These are phyloP conservation scores for Mystacides longicornis DNA, from an alignment of 2,888 invertebrate genomes.

Conservation along the genomic window DNA sequence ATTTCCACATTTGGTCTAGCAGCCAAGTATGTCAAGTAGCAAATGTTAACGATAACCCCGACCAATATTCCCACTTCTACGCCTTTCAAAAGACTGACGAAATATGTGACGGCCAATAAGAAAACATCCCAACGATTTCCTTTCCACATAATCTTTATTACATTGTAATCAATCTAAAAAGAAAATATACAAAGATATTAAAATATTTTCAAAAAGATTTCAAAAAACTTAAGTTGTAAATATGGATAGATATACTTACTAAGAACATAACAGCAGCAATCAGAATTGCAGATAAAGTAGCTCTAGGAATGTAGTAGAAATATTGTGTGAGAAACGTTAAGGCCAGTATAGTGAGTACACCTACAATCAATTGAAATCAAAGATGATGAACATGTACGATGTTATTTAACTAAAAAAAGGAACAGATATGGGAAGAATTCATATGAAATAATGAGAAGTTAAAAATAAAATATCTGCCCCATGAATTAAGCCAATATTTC, in stretches of 20 bases:
- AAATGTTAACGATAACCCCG: slow-evolving; percentile 59
- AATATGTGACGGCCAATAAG: slow-evolving; percentile 60
- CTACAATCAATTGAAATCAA: too few relatives aligned
- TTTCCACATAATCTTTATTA: slow-evolving; percentile 47
- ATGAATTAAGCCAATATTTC: too few relatives aligned
- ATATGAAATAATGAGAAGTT: too few relatives aligned
- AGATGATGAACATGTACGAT: too few relatives aligned
- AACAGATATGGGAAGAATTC: too few relatives aligned
- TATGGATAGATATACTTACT: slow-evolving; percentile 39
- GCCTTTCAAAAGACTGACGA: slow-evolving; percentile 58
- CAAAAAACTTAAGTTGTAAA: background rate
- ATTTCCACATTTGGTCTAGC: slow-evolving; percentile 53
- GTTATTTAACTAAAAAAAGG: too few relatives aligned
- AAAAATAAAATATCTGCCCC: too few relatives aligned
- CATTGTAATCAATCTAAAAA: slow-evolving; percentile 47
- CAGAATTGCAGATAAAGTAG: slow-evolving; percentile 80
- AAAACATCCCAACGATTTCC: slow-evolving; percentile 55
- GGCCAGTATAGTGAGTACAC: slow-evolving; percentile 71
- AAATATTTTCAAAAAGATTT: too few relatives aligned
- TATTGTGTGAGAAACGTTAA: slow-evolving; percentile 78
- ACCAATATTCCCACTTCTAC: slow-evolving; percentile 74
- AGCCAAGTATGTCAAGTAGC: slow-evolving; percentile 57
- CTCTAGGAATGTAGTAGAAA: slow-evolving; percentile 79
- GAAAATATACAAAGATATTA: background rate
- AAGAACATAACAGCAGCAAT: slow-evolving; percentile 84